A percentile compares a stretch with the other conserved stretches of the same genome.
Conservation (phyloP, 1,140 invertebrate genomes). For the Trachymyrmex cornetzi region DNA sequence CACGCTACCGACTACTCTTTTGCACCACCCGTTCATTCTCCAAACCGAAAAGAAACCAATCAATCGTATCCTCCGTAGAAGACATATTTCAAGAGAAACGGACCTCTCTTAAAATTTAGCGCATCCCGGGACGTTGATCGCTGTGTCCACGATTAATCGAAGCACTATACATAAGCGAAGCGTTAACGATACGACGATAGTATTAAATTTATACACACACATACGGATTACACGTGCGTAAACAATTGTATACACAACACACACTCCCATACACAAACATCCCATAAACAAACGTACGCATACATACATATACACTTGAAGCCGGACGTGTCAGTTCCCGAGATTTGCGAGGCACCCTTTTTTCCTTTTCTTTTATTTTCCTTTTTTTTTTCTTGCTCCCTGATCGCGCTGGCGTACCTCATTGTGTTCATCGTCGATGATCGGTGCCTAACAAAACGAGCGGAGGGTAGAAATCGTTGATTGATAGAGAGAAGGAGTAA, state of each 20-base stretch:
- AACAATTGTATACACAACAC: neutral
- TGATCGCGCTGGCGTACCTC: conserved; percentile 62
- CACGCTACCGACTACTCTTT: conserved; percentile 35
- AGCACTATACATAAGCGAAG: conserved; percentile 69
- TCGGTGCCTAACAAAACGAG: conserved; percentile 72
- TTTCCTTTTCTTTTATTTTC: conserved; percentile 65
- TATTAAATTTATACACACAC: conserved; percentile 82
- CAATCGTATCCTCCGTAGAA: conserved; percentile 64
- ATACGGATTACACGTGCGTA: conserved; percentile 45
- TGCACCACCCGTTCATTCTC: conserved; percentile 46
- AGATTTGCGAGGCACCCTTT: conserved; percentile 69
- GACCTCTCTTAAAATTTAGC: conserved; percentile 73
- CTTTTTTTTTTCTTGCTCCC: conserved; percentile 52
- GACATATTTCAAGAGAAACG: conserved; percentile 71
- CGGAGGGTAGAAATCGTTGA: conserved; percentile 52
- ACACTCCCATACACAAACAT: neutral
- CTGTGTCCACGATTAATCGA: conserved; percentile 79
- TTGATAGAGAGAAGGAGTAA: conserved; percentile 42
- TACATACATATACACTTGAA: conserved; percentile 13
- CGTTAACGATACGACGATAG: conserved; percentile 76
- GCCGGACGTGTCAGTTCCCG: conserved; percentile 80
- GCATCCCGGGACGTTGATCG: conserved; percentile 81
- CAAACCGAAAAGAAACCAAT: conserved; percentile 14
- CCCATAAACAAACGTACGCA: neutral
- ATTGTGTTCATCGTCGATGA: conserved; percentile 72